phyloP scores from a whole-genome alignment of 2,113 vertebrate species.

The Hypomesus transpacificus region DNA sequence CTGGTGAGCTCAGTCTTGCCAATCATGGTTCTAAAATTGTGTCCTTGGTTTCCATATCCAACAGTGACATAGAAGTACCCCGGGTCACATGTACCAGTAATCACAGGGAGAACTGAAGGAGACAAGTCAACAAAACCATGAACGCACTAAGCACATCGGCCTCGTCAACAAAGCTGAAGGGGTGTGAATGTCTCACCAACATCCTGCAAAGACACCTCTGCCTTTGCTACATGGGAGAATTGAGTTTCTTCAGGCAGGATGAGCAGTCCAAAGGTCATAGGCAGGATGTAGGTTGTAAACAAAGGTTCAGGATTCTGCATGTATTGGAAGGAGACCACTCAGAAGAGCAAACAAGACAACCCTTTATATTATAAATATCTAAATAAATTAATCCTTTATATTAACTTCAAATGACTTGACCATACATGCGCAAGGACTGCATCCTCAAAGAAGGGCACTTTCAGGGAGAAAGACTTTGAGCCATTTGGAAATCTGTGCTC shows the following conservation, averaged over 20 bases:
- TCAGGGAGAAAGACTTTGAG: constrained; percentile 60
- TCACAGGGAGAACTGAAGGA: constrained; percentile 52
- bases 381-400: too few relatives aligned
- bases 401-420: neutral
- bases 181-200: constrained; percentile 52
- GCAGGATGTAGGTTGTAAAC: constrained; percentile 50
- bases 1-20: constrained; percentile 38
- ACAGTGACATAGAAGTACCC: constrained; percentile 53
- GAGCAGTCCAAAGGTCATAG: constrained; percentile 58
- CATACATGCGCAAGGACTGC: constrained; percentile 69
- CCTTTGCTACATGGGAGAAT: constrained; percentile 46
- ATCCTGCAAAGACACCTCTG: constrained; percentile 53
- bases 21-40: constrained; percentile 45
- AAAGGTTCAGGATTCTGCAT: constrained; percentile 53
- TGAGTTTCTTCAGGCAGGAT: constrained; percentile 58
- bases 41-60: constrained; percentile 52
- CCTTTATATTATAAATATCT: too few relatives aligned
- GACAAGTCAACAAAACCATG: neutral
- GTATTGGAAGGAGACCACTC: neutral
- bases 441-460: constrained; percentile 64
- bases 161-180: too few relatives aligned
- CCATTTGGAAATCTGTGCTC: constrained; percentile 61
- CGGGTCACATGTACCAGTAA: constrained; percentile 63
- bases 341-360: neutral
- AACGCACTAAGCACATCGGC: neutral